phyloP scores from a whole-genome alignment of 2,113 vertebrate species.

The Hippocampus barbouri region DNA sequence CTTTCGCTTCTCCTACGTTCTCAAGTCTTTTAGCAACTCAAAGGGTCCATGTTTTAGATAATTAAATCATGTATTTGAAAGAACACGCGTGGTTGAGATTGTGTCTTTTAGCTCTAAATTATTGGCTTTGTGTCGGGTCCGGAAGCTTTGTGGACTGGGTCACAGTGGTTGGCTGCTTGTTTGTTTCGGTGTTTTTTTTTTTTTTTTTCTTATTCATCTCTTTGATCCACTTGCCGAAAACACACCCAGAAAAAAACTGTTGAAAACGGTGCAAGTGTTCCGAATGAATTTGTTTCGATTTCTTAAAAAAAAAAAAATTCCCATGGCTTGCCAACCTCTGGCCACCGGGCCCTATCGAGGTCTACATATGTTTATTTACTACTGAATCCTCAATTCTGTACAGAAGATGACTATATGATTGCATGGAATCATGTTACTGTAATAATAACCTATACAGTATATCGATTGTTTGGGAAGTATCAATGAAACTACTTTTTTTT shows the following conservation, averaged over 20 bases:
- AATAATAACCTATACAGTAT: constrained; percentile 90
- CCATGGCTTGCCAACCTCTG: constrained; percentile 47
- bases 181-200: background rate
- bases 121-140: constrained; percentile 35
- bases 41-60: constrained; percentile 57
- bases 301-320: background rate
- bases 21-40: constrained; percentile 46
- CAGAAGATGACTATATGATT: constrained; percentile 76
- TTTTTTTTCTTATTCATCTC: constrained; percentile 22
- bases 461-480: constrained; percentile 67
- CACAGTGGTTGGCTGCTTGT: background rate
- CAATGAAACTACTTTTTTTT: constrained; percentile 43
- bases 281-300: background rate
- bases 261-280: background rate
- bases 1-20: constrained; percentile 50
- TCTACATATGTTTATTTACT: constrained; percentile 84
- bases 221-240: constrained; percentile 5
- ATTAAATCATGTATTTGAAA: constrained; percentile 66
- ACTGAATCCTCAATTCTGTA: constrained; percentile 84
- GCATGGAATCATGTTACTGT: constrained; percentile 85
- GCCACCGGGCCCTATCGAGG: constrained; percentile 63
- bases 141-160: constrained; percentile 44
- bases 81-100: constrained; percentile 55
- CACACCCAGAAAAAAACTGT: background rate
- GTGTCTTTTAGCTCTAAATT: constrained; percentile 60